These are phyloP conservation scores for Pseudorectes ferrugineus DNA, from an alignment of 2,113 vertebrate genomes.

Conservation along the genomic window DNA sequence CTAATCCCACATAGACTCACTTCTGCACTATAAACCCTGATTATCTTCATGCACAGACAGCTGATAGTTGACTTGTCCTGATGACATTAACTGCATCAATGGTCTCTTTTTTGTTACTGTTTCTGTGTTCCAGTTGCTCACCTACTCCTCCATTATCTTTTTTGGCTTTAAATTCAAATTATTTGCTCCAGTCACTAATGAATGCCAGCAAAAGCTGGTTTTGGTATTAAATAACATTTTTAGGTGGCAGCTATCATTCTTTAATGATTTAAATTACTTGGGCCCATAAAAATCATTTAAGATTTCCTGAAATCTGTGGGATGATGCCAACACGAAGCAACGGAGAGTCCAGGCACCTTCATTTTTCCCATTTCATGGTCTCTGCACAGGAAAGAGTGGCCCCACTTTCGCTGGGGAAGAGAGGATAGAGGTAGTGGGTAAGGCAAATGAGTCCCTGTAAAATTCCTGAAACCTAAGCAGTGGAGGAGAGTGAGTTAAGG, in stretches of 20 bases:
- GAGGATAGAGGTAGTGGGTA: background rate
- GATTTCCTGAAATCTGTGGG: background rate
- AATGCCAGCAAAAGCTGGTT: background rate
- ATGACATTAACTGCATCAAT: background rate
- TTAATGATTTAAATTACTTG: background rate
- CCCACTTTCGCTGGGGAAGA: background rate
- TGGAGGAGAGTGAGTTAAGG: background rate
- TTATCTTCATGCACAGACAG: background rate
- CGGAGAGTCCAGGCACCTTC: background rate
- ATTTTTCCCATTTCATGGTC: background rate
- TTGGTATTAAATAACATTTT: background rate
- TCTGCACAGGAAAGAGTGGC: background rate
- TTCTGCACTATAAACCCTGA: constrained; percentile 9
- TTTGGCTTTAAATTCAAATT: background rate
- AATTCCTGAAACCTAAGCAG: background rate
- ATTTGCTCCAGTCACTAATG: background rate
- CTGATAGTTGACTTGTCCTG: background rate
- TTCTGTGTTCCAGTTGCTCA: background rate
- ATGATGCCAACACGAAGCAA: background rate
- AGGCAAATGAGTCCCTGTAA: background rate
- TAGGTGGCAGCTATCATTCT: background rate
- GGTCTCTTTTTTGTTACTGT: background rate
- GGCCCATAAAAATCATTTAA: background rate
- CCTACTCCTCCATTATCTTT: background rate
- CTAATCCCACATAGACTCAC: background rate